Base-by-base conservation (phyloP, 2,888 invertebrate species). In the Habroteleia sp. region DNA sequence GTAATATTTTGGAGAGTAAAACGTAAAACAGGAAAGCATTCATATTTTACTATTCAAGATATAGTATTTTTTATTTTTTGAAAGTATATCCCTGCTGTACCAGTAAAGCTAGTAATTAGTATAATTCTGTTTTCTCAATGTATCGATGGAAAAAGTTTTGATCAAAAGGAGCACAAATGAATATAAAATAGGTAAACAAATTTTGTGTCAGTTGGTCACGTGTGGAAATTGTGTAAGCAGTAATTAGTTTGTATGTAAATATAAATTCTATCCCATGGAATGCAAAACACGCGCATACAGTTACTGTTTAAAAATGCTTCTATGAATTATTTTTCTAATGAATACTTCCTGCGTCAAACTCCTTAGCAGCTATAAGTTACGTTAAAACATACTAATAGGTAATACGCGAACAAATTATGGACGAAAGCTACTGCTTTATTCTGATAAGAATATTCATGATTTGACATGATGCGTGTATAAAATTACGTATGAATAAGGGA, bases 281-380 rank as follows among this genome's bases (percentile, higher is more conserved):
- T 66, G 14, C 31, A 11, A 39, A n/a, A 6, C 42, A 23, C 33
- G 29, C 42, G 16, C 33, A 20, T 48, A 66, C 66, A 50, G 68
- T 58, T 68, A 68, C 37, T 37, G 48, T 6, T 56, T 31, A 58
- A 54, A 56, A 48, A 58, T 56, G 42, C 44, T 50, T n/a, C n/a
- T n/a, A n/a, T n/a, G n/a, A n/a, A n/a, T n/a, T 2, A 4, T 29
- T 35, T 52, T 35, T 29, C 33, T 20, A 17, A 50, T 58, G 58
- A 48, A 68, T 68, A 68, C 39, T 68, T 27, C 50, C 27, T 42
- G 56, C 31, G 68, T 58, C 68, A 68, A 68, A 68, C 50, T 58
- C 39, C 41, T 25, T 27, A 50, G n/a, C n/a, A n/a, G n/a, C n/a
- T n/a, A n/a, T n/a, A n/a, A n/a, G n/a, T n/a, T n/a, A n/a, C n/a